Evolutionary conservation across 1,140 invertebrate species (phyloP).

Genomic region (Drosophila subpulchrella): DNA sequence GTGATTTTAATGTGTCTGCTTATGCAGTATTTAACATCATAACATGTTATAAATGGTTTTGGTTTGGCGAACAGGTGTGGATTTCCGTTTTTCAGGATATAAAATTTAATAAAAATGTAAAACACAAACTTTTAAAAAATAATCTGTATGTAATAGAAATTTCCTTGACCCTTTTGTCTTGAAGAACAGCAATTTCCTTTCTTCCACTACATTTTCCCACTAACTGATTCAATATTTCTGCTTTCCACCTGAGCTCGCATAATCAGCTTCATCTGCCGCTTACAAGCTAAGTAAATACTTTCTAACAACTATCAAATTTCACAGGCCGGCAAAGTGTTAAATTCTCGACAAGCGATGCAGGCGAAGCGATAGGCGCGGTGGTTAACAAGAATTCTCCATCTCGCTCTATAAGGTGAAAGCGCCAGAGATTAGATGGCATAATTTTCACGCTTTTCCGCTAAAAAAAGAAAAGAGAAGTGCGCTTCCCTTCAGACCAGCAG

Average conservation of each 20-base stretch:
- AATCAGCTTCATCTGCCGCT: constrained; percentile 36
- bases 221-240: constrained; percentile 16
- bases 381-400: constrained; percentile 61
- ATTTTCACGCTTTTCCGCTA: constrained; percentile 79
- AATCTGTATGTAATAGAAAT: no score
- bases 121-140: no score
- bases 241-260: constrained; percentile 22
- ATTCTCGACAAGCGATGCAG: constrained; percentile 73
- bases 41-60: neutral
- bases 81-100: no score
- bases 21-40: neutral
- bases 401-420: constrained; percentile 59
- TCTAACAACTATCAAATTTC: constrained; percentile 76
- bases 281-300: constrained; percentile 52
- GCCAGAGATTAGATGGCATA: constrained; percentile 69
- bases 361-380: constrained; percentile 70
- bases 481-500: neutral
- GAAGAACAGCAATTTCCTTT: neutral
- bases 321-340: constrained; percentile 66
- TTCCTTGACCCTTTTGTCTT: neutral
- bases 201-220: neutral
- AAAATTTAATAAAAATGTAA: no score
- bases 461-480: constrained; percentile 37
- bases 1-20: neutral
- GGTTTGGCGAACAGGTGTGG: neutral